Conservation (phyloP, 2,113 vertebrate genomes). For the Speoplatyrhinus poulsoni region DNA sequence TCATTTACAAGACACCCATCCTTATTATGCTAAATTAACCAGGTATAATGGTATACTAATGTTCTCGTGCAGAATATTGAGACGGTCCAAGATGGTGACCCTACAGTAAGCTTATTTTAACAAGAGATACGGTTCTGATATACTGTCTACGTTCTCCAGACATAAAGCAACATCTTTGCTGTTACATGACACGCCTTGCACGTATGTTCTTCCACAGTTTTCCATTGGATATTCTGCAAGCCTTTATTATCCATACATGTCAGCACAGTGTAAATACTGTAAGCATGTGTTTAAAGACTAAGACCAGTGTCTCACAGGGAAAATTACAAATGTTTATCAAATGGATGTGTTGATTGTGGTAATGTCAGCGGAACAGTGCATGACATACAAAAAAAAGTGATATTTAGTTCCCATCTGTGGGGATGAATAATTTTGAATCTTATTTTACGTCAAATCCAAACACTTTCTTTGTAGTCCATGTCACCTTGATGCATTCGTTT, state of each 20-base stretch:
- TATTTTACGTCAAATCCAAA: slow-evolving; percentile 8
- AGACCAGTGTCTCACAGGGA: not conserved
- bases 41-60: slow-evolving; percentile 11
- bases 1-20: slow-evolving; percentile 50
- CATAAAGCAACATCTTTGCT: not conserved
- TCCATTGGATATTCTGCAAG: too few species aligned
- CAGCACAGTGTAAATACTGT: too few species aligned
- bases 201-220: too few species aligned
- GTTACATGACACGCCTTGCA: not conserved
- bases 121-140: not conserved
- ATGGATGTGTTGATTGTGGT: too few species aligned
- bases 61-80: slow-evolving; percentile 10
- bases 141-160: not conserved
- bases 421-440: slow-evolving; percentile 6
- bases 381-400: not conserved
- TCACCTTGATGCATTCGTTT: slow-evolving; percentile 35
- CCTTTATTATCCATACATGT: too few species aligned
- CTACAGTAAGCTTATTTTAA: not conserved
- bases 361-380: too few species aligned
- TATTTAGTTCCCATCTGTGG: not conserved
- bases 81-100: slow-evolving; percentile 24
- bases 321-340: not conserved
- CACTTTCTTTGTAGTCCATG: slow-evolving; percentile 6
- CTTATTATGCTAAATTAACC: slow-evolving; percentile 53
- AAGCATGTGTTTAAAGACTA: too few species aligned